Conservation (phyloP, 2,797 vertebrate genomes). For the Gambusia yucatana region DNA sequence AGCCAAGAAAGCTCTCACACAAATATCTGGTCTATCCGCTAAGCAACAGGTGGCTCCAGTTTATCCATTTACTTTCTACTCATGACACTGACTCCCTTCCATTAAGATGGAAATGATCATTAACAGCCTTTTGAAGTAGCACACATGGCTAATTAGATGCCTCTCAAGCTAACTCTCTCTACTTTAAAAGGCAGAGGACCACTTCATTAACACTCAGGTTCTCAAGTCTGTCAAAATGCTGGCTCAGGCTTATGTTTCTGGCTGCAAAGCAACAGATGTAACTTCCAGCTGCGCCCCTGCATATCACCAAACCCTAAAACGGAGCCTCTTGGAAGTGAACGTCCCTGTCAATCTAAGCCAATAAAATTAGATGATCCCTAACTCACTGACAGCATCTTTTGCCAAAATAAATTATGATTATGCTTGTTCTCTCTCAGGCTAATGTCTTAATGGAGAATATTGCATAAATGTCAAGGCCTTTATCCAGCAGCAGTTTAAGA, state of each 20-base stretch:
- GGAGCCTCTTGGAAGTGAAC: neutral
- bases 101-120: slow-evolving; percentile 43
- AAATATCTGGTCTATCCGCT: neutral
- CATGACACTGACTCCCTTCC: slow-evolving; percentile 21
- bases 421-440: neutral
- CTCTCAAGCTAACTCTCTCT: slow-evolving; percentile 31
- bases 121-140: slow-evolving; percentile 45
- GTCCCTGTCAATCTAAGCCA: neutral
- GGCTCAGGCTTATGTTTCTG: slow-evolving; percentile 10
- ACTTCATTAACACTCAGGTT: slow-evolving; percentile 63
- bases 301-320: slow-evolving; percentile 7
- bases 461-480: slow-evolving; percentile 42
- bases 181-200: slow-evolving; percentile 43
- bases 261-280: slow-evolving; percentile 18
- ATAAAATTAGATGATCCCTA: slow-evolving; percentile 7
- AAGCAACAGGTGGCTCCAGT: slow-evolving; percentile 15
- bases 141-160: slow-evolving; percentile 54
- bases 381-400: slow-evolving; percentile 11
- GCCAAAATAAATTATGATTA: neutral
- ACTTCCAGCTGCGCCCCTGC: slow-evolving; percentile 23
- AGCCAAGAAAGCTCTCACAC: neutral
- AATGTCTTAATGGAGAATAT: slow-evolving; percentile 14
- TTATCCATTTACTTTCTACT: slow-evolving; percentile 32
- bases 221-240: slow-evolving; percentile 33
- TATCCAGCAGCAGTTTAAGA: slow-evolving; percentile 42